Percentiles rank a stretch among this genome's conserved stretches.
Conservation (phyloP, 2,888 invertebrate genomes). For the Hypomecis atomaria region DNA sequence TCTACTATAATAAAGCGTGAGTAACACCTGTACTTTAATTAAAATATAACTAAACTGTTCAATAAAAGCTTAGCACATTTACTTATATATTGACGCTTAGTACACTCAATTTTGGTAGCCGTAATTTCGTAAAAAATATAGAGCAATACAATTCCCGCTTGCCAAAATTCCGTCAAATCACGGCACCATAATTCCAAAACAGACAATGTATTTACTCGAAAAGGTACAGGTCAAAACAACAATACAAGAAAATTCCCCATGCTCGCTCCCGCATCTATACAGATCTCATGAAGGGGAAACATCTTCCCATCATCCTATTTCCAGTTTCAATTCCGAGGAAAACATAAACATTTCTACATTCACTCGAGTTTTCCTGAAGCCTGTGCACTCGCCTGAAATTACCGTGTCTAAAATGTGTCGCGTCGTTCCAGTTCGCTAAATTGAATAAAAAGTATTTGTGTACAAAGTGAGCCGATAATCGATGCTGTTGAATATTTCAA, state of each 20-base stretch:
- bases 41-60: too few species aligned
- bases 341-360: conserved; percentile 24
- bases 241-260: conserved; percentile 2
- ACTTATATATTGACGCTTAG: too few species aligned
- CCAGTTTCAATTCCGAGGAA: conserved; percentile 25
- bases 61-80: too few species aligned
- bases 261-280: conserved; percentile 4
- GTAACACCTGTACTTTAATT: too few species aligned
- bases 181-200: neutral
- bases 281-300: conserved; percentile 22
- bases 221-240: neutral
- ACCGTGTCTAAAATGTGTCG: conserved; percentile 51
- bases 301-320: conserved; percentile 11
- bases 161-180: too few species aligned
- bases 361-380: conserved; percentile 32
- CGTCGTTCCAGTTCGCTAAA: conserved; percentile 58
- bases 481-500: conserved; percentile 80
- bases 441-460: conserved; percentile 77
- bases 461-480: conserved; percentile 79
- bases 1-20: too few species aligned
- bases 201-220: neutral
- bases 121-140: too few species aligned
- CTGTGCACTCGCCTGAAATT: conserved; percentile 39
- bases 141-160: too few species aligned
- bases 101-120: too few species aligned